phyloP scores from a whole-genome alignment of 2,888 invertebrate species.

The Sinhomidia bicolor region DNA sequence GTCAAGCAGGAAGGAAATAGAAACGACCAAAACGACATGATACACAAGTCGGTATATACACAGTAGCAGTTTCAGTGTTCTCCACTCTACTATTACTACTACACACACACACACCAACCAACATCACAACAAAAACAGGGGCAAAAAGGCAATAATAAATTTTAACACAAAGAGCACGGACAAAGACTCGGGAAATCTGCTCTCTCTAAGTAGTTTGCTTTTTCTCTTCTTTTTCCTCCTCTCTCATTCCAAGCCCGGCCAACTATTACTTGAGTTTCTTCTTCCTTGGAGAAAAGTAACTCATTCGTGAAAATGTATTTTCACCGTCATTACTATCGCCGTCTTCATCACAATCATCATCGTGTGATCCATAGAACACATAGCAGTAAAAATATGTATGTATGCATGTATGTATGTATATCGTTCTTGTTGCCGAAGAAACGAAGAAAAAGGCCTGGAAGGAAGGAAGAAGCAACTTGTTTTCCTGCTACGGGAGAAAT shows the following conservation, averaged over 20 bases:
- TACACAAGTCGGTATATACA: neutral
- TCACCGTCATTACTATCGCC: conserved; percentile 16
- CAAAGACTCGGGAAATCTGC: conserved; percentile 1
- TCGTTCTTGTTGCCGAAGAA: neutral
- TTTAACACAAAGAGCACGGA: neutral
- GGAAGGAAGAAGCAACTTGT: no score
- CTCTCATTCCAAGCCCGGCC: neutral
- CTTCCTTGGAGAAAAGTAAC: conserved; percentile 23
- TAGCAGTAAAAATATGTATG: neutral
- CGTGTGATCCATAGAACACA: conserved; percentile 6
- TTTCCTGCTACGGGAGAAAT: no score
- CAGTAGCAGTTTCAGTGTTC: neutral
- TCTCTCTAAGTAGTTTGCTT: neutral
- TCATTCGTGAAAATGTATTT: conserved; percentile 45
- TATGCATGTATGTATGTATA: no score
- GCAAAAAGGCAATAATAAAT: conserved; percentile 36
- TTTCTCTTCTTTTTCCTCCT: neutral
- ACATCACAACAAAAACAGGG: neutral
- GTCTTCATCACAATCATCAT: conserved; percentile 30
- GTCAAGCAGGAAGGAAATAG: neutral
- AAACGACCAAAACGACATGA: neutral
- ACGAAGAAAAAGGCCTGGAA: neutral
- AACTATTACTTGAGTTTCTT: neutral
- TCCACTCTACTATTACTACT: no score
- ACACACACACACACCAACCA: neutral